These are phyloP conservation scores for Manis crassicaudata DNA, from an alignment of 2,797 vertebrate genomes.

Conservation along the genomic window DNA sequence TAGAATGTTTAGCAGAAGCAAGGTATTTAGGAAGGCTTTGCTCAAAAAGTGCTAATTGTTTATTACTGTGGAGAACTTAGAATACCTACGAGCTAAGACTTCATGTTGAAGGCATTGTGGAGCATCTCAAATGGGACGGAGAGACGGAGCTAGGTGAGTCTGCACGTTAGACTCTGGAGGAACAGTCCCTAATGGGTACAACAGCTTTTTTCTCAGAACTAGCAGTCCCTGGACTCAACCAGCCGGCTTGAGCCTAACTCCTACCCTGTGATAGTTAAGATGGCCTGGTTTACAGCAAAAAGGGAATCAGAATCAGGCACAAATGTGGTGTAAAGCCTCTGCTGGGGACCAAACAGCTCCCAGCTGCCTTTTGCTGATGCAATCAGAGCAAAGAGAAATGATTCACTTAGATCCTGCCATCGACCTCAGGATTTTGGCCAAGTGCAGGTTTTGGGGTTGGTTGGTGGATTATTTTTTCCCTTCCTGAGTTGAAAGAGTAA, in stretches of 20 bases:
- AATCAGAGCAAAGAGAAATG: constrained; percentile 66
- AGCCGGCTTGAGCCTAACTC: not conserved
- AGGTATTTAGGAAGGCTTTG: not conserved
- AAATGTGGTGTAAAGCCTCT: not conserved
- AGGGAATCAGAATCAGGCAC: not conserved
- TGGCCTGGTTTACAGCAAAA: not conserved
- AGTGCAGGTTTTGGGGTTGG: constrained; percentile 66
- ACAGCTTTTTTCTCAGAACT: not conserved
- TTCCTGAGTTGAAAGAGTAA: constrained; percentile 74
- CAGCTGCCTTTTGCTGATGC: constrained; percentile 46
- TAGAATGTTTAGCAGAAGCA: not conserved
- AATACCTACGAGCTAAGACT: not conserved
- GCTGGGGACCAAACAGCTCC: not conserved
- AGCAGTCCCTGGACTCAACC: not conserved
- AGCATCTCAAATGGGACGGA: not conserved
- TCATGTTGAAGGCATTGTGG: not conserved
- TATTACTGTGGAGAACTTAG: not conserved
- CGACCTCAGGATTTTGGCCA: constrained; percentile 62
- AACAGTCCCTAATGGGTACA: not conserved
- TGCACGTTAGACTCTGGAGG: not conserved
- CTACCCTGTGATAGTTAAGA: not conserved
- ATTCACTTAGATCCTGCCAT: constrained; percentile 65
- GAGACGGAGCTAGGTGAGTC: not conserved
- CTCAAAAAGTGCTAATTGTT: not conserved
- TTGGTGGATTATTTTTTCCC: constrained; percentile 57